These are phyloP conservation scores for Gasterosteus aculeatus DNA, from an alignment of 2,113 vertebrate genomes.

Conservation along the genomic window DNA sequence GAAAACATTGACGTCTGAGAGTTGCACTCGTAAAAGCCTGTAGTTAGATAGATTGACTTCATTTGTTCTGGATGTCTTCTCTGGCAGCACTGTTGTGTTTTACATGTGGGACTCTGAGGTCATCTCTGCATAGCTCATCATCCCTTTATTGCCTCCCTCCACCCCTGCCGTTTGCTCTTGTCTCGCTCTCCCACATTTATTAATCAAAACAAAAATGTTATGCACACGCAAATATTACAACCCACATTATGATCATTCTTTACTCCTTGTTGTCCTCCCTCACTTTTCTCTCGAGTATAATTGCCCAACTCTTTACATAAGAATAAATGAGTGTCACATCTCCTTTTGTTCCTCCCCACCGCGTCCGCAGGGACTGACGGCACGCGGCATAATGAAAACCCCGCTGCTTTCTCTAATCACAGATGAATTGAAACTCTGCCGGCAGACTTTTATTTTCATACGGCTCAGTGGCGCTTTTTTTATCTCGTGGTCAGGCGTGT, in stretches of 20 bases:
- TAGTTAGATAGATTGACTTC: background rate
- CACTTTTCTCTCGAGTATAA: conserved; percentile 42
- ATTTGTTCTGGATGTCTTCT: background rate
- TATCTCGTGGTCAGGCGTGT: conserved; percentile 60
- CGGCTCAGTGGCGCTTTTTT: conserved; percentile 61
- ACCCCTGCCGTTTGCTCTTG: conserved; percentile 1
- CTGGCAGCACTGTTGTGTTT: background rate
- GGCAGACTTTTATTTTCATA: conserved; percentile 65
- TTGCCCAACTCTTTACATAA: conserved; percentile 57
- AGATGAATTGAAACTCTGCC: conserved; percentile 63
- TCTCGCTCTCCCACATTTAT: conserved; percentile 35
- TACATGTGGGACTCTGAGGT: background rate
- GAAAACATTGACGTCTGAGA: background rate
- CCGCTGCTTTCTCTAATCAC: conserved; percentile 65
- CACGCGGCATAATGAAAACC: conserved; percentile 52
- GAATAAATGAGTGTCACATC: conserved; percentile 57
- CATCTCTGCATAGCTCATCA: conserved; percentile 10
- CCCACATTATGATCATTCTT: conserved; percentile 8
- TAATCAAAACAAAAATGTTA: conserved; percentile 30
- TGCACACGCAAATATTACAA: background rate
- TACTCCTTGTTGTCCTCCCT: background rate
- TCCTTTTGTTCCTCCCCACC: conserved; percentile 44
- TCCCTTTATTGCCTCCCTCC: conserved; percentile 11
- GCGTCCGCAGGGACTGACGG: conserved; percentile 45
- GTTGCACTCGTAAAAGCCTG: background rate